Evolutionary conservation across 2,888 invertebrate species (phyloP).

Genomic region (Drosophila niveifrons): DNA sequence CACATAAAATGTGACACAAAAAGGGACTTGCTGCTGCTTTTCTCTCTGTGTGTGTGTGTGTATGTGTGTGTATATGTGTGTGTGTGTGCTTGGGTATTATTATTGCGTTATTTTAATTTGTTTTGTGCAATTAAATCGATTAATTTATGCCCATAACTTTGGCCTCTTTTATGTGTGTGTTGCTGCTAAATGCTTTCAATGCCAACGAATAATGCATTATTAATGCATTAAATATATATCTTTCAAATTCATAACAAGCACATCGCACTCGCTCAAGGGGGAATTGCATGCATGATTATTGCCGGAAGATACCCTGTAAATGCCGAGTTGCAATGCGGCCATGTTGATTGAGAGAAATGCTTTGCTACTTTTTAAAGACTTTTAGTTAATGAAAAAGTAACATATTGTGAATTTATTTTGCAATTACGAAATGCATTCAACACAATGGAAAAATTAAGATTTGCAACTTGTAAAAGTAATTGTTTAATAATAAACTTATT

Average conservation of each 20-base stretch:
- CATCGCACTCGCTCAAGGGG: neutral
- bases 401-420: too few species aligned
- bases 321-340: neutral
- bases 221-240: constrained; percentile 41
- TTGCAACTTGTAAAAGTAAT: too few species aligned
- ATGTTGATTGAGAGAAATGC: neutral
- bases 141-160: constrained; percentile 67
- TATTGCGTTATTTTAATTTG: constrained; percentile 53
- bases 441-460: too few species aligned
- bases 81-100: constrained; percentile 23
- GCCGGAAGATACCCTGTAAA: neutral
- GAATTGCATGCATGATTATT: neutral
- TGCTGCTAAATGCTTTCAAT: constrained; percentile 45
- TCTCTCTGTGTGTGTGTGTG: neutral
- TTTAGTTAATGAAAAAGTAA: too few species aligned
- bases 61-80: neutral
- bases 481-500: too few species aligned
- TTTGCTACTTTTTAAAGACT: too few species aligned
- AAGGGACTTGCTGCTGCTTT: constrained; percentile 7
- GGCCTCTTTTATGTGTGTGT: constrained; percentile 10
- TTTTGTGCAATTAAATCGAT: constrained; percentile 56
- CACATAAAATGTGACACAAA: constrained; percentile 3
- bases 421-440: too few species aligned
- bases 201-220: constrained; percentile 52
- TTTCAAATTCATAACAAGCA: constrained; percentile 1